phyloP scores from a whole-genome alignment of 2,797 vertebrate species.

The Sebastes taczanowskii region DNA sequence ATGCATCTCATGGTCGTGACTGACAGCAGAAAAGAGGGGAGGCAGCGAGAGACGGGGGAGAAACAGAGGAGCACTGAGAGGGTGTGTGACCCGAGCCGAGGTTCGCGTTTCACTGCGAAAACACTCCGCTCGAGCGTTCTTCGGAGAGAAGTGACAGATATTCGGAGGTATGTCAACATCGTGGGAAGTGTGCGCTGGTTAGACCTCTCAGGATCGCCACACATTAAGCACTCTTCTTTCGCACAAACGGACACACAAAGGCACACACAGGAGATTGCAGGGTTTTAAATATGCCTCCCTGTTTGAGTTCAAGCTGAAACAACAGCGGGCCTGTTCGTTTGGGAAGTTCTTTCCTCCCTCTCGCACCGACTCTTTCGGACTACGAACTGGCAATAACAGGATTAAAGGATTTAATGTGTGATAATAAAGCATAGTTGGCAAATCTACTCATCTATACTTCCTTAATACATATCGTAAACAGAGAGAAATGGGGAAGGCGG shows the following conservation, averaged over 20 bases:
- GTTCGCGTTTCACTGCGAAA: slow-evolving; percentile 68
- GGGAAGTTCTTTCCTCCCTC: slow-evolving; percentile 11
- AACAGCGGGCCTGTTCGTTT: slow-evolving; percentile 48
- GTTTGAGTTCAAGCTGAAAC: slow-evolving; percentile 59
- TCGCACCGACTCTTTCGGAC: neutral
- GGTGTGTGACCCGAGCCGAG: slow-evolving; percentile 53
- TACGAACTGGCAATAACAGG: neutral
- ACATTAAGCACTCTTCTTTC: slow-evolving; percentile 30
- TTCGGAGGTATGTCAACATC: slow-evolving; percentile 71
- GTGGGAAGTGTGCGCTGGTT: slow-evolving; percentile 38
- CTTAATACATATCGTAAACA: slow-evolving; percentile 12
- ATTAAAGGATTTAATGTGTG: slow-evolving; percentile 20
- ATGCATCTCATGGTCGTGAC: slow-evolving; percentile 50
- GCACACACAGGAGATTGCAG: slow-evolving; percentile 36
- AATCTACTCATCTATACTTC: neutral
- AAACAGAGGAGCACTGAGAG: slow-evolving; percentile 55
- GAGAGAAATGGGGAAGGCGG: slow-evolving; percentile 18
- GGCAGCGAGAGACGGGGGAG: slow-evolving; percentile 21
- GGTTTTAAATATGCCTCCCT: slow-evolving; percentile 35
- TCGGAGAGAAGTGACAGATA: slow-evolving; percentile 68
- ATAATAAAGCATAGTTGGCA: slow-evolving; percentile 10
- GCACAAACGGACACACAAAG: slow-evolving; percentile 27
- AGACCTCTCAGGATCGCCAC: slow-evolving; percentile 38
- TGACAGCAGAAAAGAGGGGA: slow-evolving; percentile 51
- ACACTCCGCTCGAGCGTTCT: slow-evolving; percentile 47